Base-by-base conservation (phyloP, 2,797 vertebrate genomes). In the Coreius guichenoti region DNA sequence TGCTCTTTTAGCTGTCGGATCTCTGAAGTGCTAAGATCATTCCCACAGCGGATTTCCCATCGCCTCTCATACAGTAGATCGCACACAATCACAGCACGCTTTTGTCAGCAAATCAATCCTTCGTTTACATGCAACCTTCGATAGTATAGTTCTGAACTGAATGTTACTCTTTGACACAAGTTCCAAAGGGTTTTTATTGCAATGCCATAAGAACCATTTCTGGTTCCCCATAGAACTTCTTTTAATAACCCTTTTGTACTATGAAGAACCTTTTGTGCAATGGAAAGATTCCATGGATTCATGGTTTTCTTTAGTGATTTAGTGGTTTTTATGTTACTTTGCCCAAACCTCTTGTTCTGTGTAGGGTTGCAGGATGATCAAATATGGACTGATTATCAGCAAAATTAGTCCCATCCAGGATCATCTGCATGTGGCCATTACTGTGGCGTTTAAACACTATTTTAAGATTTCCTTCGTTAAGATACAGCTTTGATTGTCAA, bases 1-100 rank as follows among this genome's bases (percentile, higher is more conserved):
- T 90, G 65, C 83, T 86, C 76, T 86, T 89, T 88, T 78, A 47
- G 63, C 63, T 29, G 82, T 47, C 72, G 9, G 36, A 76, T 87
- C 85, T 84, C 92, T 91, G 88, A 85, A 61, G 86, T 82, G 89
- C 88, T 92, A 90, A 54, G 82, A 89, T 91, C 89, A 91, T 92
- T 94, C 93, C 93, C 93, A 89, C 89, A 85, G 93, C 93, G 90
- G 90, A 90, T 90, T 92, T 90, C 86, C 87, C 92, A 94, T 92
- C 83, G 90, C 92, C 92, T 93, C 91, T 31, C 91, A 93, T 8
- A 43, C 39, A 91, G 89, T 19, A 45, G 33, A 84, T 23, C 86
- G 56, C 88, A 9, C 26, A 29, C 14, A 51, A 74, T 72, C 69
- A 7, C 39, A 6, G 68, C 36, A 4, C 4, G 6, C 23, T 72